phyloP scores from a whole-genome alignment of 2,888 invertebrate genomes.

The Gari tellinella region DNA sequence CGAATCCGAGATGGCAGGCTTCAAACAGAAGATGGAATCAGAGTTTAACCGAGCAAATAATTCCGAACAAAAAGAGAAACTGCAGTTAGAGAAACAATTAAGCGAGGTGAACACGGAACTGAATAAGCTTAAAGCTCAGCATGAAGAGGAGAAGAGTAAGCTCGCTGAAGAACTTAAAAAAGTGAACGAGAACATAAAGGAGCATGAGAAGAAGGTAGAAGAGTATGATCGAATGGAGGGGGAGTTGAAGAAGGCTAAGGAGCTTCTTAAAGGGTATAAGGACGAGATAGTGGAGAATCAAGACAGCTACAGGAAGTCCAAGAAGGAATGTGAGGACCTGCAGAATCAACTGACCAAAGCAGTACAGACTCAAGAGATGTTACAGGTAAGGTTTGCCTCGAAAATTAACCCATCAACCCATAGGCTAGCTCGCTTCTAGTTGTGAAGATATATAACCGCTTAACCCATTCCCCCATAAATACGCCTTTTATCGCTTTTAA shows the following conservation, averaged over 20 bases:
- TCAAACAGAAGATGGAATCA: slow-evolving; percentile 53
- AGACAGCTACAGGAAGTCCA: slow-evolving; percentile 46
- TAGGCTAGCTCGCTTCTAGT: too few species aligned
- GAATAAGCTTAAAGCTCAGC: slow-evolving; percentile 51
- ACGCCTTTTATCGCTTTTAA: too few species aligned
- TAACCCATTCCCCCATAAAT: too few species aligned
- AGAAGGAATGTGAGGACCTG: slow-evolving; percentile 39
- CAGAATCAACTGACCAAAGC: slow-evolving; percentile 35
- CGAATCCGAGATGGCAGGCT: slow-evolving; percentile 53
- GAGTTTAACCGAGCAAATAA: slow-evolving; percentile 49
- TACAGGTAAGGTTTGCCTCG: slow-evolving; percentile 33
- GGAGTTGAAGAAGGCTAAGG: slow-evolving; percentile 56
- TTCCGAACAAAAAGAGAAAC: slow-evolving; percentile 58
- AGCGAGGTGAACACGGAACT: slow-evolving; percentile 59
- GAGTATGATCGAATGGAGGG: slow-evolving; percentile 56
- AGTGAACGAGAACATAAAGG: slow-evolving; percentile 32
- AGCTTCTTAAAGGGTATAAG: slow-evolving; percentile 49
- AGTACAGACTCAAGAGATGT: slow-evolving; percentile 47
- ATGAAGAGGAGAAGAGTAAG: slow-evolving; percentile 40
- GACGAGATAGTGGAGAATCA: slow-evolving; percentile 54
- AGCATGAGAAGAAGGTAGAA: slow-evolving; percentile 39
- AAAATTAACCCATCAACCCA: too few species aligned
- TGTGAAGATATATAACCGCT: too few species aligned
- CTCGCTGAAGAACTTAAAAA: slow-evolving; percentile 49
- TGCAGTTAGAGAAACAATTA: slow-evolving; percentile 55